Conservation (phyloP, 1,140 invertebrate species). For the Drosophila orena region DNA sequence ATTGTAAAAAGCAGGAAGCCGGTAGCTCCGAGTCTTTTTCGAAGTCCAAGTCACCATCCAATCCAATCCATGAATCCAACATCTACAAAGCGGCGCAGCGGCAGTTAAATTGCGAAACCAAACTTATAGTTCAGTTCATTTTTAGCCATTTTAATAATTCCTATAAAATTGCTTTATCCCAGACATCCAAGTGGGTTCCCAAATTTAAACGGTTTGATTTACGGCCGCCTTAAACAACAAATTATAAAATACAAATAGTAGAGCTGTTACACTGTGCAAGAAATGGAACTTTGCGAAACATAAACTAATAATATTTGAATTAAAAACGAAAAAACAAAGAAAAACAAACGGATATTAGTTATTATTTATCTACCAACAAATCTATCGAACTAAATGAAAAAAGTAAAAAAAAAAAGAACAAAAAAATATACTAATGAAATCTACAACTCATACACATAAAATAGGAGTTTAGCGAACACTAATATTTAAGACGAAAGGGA, state of each 20-base stretch:
- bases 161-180: conserved; percentile 37
- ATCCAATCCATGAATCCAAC: background rate
- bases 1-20: conserved; percentile 69
- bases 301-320: conserved; percentile 62
- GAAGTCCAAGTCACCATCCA: conserved; percentile 7
- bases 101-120: background rate
- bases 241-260: conserved; percentile 46
- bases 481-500: conserved; percentile 43
- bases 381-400: conserved; percentile 16
- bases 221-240: conserved; percentile 39
- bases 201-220: conserved; percentile 55
- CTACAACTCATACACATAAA: conserved; percentile 36
- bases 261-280: conserved; percentile 45
- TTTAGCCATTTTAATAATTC: conserved; percentile 34
- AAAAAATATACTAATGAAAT: conserved; percentile 4
- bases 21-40: conserved; percentile 2
- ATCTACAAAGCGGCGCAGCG: conserved; percentile 15
- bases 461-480: conserved; percentile 51
- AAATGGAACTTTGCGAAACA: conserved; percentile 34
- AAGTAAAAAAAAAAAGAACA: conserved; percentile 13
- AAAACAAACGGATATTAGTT: conserved; percentile 62
- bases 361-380: conserved; percentile 51
- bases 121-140: conserved; percentile 35
- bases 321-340: conserved; percentile 34
- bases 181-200: conserved; percentile 28